phyloP scores from a whole-genome alignment of 2,888 invertebrate genomes.

The Cantharis rufa region DNA sequence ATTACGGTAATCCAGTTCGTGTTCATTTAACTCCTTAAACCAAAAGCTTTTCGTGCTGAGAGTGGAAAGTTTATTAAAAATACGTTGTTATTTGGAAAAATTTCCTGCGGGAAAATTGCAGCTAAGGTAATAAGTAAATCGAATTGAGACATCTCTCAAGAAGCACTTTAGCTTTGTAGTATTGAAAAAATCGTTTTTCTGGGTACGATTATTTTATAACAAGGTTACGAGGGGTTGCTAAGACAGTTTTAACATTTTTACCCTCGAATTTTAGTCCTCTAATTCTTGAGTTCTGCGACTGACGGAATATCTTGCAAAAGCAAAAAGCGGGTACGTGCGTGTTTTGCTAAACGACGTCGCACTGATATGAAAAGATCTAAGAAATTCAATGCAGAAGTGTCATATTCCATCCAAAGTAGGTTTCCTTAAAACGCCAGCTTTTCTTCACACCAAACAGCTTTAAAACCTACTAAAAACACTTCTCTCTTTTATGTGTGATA shows the following conservation, averaged over 20 bases:
- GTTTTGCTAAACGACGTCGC: slow-evolving; percentile 24
- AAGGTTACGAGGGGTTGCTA: slow-evolving; percentile 22
- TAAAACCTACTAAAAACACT: slow-evolving; percentile 1
- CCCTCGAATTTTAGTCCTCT: slow-evolving; percentile 15
- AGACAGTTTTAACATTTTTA: slow-evolving; percentile 32
- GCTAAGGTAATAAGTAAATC: not conserved
- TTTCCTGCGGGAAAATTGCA: not conserved
- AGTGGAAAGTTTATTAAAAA: not conserved
- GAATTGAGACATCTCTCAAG: not conserved
- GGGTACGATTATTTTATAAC: slow-evolving; percentile 25
- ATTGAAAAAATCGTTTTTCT: slow-evolving; percentile 19
- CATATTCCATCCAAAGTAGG: slow-evolving; percentile 21
- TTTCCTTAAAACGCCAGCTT: slow-evolving; percentile 2
- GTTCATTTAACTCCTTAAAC: not conserved
- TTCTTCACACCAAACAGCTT: not conserved
- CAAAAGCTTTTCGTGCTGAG: not conserved
- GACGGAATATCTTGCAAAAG: slow-evolving; percentile 27
- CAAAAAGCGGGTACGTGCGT: slow-evolving; percentile 30
- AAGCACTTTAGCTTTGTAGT: not conserved
- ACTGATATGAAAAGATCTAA: slow-evolving; percentile 23
- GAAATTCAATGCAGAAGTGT: slow-evolving; percentile 29
- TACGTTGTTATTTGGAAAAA: not conserved
- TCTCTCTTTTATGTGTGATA: not conserved
- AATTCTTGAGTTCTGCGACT: slow-evolving; percentile 28
- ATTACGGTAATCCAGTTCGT: not conserved